Evolutionary conservation across 1,140 invertebrate genomes (phyloP).

Genomic region (Rhynchophorus ferrugineus): DNA sequence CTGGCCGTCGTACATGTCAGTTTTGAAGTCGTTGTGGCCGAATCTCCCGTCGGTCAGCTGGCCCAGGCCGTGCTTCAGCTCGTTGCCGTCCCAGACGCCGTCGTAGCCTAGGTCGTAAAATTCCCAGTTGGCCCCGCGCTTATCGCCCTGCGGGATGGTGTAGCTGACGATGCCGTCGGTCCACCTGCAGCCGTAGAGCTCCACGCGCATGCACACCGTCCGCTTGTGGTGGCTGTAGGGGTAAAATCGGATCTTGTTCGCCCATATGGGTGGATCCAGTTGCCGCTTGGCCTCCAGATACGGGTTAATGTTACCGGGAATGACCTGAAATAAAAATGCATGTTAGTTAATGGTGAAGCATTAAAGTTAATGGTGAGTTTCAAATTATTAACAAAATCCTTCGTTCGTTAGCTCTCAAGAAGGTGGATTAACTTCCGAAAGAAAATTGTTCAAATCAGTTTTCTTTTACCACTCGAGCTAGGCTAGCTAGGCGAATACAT

Average conservation of each 20-base stretch:
- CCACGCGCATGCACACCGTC: constrained; percentile 72
- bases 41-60: constrained; percentile 67
- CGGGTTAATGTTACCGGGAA: constrained; percentile 77
- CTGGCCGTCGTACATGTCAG: constrained; percentile 56
- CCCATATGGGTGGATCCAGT: constrained; percentile 64
- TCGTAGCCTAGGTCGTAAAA: constrained; percentile 77
- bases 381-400: no score
- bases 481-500: no score
- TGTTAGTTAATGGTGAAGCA: no score
- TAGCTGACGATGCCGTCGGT: constrained; percentile 71
- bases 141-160: constrained; percentile 73
- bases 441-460: no score
- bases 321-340: constrained; percentile 57
- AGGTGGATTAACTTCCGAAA: no score
- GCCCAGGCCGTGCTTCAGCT: constrained; percentile 70
- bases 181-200: constrained; percentile 68
- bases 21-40: constrained; percentile 63
- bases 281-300: constrained; percentile 67
- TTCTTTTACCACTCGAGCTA: no score
- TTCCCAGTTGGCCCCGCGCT: constrained; percentile 60
- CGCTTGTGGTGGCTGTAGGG: constrained; percentile 65
- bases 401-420: no score
- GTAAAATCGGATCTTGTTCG: constrained; percentile 63
- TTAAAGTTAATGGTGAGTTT: no score
- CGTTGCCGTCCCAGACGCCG: constrained; percentile 48